These are phyloP conservation scores for Malurus splendens DNA, from an alignment of 2,797 vertebrate species.

Conservation along the genomic window DNA sequence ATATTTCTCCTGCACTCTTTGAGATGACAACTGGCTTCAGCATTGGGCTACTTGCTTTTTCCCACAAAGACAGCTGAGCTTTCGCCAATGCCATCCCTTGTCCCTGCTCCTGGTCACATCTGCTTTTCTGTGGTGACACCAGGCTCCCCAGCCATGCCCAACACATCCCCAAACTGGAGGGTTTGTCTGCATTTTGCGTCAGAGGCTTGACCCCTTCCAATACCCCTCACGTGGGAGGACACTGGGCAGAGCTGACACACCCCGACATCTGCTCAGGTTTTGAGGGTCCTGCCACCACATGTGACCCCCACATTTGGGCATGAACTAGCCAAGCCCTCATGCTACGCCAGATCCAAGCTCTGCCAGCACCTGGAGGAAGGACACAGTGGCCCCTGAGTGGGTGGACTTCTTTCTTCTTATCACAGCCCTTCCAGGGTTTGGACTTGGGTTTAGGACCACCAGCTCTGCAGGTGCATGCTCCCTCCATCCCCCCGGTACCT, in stretches of 20 bases:
- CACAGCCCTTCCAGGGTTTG: background rate
- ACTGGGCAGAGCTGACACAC: background rate
- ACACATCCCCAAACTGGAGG: background rate
- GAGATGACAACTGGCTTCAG: background rate
- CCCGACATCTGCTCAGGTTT: background rate
- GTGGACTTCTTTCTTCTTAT: background rate
- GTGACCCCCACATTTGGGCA: background rate
- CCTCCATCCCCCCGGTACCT: background rate
- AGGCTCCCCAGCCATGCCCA: background rate
- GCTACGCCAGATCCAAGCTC: background rate
- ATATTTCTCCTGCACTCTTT: background rate
- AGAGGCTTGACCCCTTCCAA: background rate
- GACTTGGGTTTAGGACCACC: background rate
- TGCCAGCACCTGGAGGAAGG: rapidly evolving
- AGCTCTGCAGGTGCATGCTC: background rate
- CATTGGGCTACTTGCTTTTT: background rate
- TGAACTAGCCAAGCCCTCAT: background rate
- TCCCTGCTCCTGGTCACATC: background rate
- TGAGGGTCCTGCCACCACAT: background rate
- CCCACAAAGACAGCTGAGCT: background rate
- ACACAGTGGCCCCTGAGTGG: rapidly evolving
- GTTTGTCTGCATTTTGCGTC: background rate
- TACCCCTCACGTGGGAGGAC: rapidly evolving
- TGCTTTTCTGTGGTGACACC: background rate
- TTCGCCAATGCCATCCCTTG: background rate